Base-by-base conservation (phyloP, 2,888 invertebrate species). In the Ennomos quercinarius region DNA sequence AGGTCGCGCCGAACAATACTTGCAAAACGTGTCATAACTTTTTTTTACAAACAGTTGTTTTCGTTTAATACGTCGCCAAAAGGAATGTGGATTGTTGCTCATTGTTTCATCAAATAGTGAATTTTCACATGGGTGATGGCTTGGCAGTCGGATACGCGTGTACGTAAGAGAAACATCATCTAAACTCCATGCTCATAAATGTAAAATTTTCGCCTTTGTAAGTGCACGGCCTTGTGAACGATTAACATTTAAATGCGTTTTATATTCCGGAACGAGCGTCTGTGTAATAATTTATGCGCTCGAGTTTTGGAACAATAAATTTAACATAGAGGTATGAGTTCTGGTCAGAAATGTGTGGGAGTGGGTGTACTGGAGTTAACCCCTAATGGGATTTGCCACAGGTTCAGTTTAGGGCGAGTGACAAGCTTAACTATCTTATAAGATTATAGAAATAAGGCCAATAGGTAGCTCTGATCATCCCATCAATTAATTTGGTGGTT, bases 71-170 rank as follows among this genome's bases (percentile, higher is more conserved):
- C 82, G 80, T 85, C 83, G 80, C 74, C 78, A 72, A 75, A 83
- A 86, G 87, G 86, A 88, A 90, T 87, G 82, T 84, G 86, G 84
- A 89, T 86, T 84, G 85, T 86, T 83, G 84, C 77, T 77, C 73
- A 82, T 85, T 89, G 80, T 83, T 83, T 78, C 79, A 77, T 81
- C 47, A 87, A 86, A 81, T 86, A 87, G 91, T 90, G 80, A 78
- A 84, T 81, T 82, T 86, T 87, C 91, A 86, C 88, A 91, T 92
- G 91, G 91, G 91, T 91, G 86, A 92, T 92, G 92, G 92, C 92
- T 91, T 92, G 92, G 92, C 92, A 91, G 86, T 87, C 89, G 86
- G 92, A 91, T 85, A 88, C 89, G 81, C 91, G 89, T 89, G 92
- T 92, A 85, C 88, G 92, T 87, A 66, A 50, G 56, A 50, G 61